Percentiles rank a stretch among this genome's conserved stretches.
Conservation (phyloP, 2,888 invertebrate genomes). For the Eupithecia vulgata region DNA sequence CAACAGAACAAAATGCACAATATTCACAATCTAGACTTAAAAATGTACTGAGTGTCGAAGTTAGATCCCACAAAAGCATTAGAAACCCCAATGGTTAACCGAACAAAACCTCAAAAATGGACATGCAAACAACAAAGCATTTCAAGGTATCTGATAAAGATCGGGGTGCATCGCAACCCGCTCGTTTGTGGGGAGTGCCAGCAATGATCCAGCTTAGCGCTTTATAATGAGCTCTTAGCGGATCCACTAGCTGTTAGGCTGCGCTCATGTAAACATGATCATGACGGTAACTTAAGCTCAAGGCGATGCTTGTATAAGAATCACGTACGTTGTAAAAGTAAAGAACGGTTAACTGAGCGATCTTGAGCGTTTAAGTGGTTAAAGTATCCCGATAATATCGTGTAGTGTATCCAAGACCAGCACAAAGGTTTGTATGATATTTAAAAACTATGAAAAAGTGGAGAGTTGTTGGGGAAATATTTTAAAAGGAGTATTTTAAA, state of each 20-base stretch:
- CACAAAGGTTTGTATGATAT: background rate
- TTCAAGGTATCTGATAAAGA: slow-evolving; percentile 38
- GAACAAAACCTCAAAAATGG: background rate
- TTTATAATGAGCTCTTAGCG: slow-evolving; percentile 74
- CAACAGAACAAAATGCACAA: background rate
- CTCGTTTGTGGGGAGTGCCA: slow-evolving; percentile 54
- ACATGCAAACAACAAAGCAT: slow-evolving; percentile 21
- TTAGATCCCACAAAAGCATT: background rate
- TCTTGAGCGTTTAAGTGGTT: background rate
- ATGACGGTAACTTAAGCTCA: slow-evolving; percentile 1
- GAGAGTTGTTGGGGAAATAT: background rate
- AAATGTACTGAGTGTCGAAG: background rate
- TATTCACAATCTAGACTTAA: background rate
- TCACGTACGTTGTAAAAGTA: background rate
- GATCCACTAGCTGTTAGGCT: slow-evolving; percentile 51
- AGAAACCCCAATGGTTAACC: background rate
- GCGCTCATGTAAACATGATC: slow-evolving; percentile 33
- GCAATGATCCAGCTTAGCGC: slow-evolving; percentile 60
- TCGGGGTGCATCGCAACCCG: slow-evolving; percentile 42
- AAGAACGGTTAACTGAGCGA: slow-evolving; percentile 5
- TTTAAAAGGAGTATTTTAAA: no score
- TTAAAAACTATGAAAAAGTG: background rate
- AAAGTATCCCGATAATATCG: background rate
- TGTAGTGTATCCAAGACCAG: background rate
- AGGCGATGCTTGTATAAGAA: slow-evolving; percentile 10